These are phyloP conservation scores for Acronicta psi DNA, from an alignment of 2,888 invertebrate species.

Conservation along the genomic window DNA sequence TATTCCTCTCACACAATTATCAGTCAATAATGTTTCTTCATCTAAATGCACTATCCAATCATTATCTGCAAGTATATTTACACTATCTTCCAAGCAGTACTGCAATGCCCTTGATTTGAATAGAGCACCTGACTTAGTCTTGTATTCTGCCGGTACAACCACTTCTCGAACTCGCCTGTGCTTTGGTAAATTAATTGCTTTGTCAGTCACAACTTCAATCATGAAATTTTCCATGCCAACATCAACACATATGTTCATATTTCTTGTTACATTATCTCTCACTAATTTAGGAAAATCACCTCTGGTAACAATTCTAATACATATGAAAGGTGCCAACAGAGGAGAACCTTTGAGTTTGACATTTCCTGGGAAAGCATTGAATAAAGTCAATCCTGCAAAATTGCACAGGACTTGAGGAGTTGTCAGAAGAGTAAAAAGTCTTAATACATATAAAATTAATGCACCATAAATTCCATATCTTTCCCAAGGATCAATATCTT, in stretches of 20 bases:
- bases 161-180: conserved; percentile 95
- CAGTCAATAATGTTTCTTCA: conserved; percentile 98
- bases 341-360: conserved; percentile 96
- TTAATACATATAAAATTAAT: conserved; percentile 92
- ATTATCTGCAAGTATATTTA: conserved; percentile 94
- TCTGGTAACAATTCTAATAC: conserved; percentile 97
- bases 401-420: conserved; percentile 97
- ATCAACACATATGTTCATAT: conserved; percentile 95
- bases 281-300: conserved; percentile 98
- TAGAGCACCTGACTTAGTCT: conserved; percentile 96
- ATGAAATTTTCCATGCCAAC: conserved; percentile 98
- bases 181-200: conserved; percentile 92
- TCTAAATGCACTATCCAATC: conserved; percentile 99
- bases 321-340: conserved; percentile 97
- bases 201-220: conserved; percentile 98
- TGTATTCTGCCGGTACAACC: conserved; percentile 95
- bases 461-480: conserved; percentile 94
- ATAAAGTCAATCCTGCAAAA: conserved; percentile 95
- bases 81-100: conserved; percentile 97
- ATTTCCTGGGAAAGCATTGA: conserved; percentile 98
- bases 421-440: conserved; percentile 95
- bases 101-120: conserved; percentile 98
- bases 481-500: conserved; percentile 93
- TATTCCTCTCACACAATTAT: conserved; percentile 96
- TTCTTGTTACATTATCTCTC: conserved; percentile 94